Base-by-base conservation (phyloP, 2,888 invertebrate genomes). In the Ennomos fuscantarius region DNA sequence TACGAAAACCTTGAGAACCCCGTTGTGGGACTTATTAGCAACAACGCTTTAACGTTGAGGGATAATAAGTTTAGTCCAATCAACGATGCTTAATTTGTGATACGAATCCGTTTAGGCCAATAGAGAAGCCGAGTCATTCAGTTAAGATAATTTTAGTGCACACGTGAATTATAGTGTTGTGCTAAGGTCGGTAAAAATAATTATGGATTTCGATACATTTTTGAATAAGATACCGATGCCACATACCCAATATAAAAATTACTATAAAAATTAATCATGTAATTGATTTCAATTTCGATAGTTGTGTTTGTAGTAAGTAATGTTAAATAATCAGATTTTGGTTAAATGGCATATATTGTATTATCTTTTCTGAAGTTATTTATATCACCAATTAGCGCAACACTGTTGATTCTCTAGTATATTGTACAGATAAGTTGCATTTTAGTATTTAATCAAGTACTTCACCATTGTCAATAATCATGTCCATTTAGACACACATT, bases 1-100 rank as follows among this genome's bases (percentile, higher is more conserved):
- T 92, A 87, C 52, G 92, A 92, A 24, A 89, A 89, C 46, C 76
- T 91, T 0, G 92, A 93, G 63, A 93, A 93, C 62, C 93, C 93
- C 0, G 93, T 93, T 0, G 93, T 93, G 0, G 93, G 93, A 0
- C 78, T 93, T 0, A 74, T 92, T 1, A 76, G 81, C 49, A 89
- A 82, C 70, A 89, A 86, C 63, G 84, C 73, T 1, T 76, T 91
- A 9, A 71, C 84, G 0, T 67, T 89, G 55, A 74, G 88, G 37
- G 89, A 89, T 37, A 77, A 84, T 9, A 84, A 87, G 68, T 86
- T 89, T 68, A 86, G 85, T 74, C 84, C 83, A 40, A 62, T 86
- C 36, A 86, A 83, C 69, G 91, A 91, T 66, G 72, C 79, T 47
- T 83, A 84, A 72, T 54, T 53, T 52, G 10, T 24, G 35, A 40